phyloP scores from a whole-genome alignment of 2,113 vertebrate genomes.

The Anguilla japonica region DNA sequence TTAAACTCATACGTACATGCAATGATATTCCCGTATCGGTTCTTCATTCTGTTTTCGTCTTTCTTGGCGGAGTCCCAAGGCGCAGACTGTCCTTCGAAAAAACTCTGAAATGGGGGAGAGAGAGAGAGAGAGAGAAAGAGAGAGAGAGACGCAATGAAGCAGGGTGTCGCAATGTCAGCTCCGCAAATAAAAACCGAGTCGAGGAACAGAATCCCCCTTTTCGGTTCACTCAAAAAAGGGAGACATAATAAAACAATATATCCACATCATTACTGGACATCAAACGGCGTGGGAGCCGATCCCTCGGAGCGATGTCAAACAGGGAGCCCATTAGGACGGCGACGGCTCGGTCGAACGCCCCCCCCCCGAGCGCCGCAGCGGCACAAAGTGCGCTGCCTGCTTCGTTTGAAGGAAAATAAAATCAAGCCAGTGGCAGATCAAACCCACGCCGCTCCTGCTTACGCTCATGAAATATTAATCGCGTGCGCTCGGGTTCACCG shows the following conservation, averaged over 20 bases:
- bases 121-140: neutral
- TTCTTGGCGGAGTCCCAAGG: conserved; percentile 96
- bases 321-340: conserved; percentile 36
- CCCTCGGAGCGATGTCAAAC: conserved; percentile 30
- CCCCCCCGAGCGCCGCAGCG: neutral
- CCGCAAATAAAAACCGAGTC: conserved; percentile 33
- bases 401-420: conserved; percentile 19
- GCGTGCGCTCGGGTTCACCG: conserved; percentile 17
- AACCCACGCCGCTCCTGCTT: conserved; percentile 18
- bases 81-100: conserved; percentile 96
- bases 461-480: conserved; percentile 48
- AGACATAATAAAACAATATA: conserved; percentile 27
- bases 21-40: conserved; percentile 98
- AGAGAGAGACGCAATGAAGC: neutral
- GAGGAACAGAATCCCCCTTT: conserved; percentile 24
- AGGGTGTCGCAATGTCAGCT: conserved; percentile 25
- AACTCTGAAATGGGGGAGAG: conserved; percentile 74
- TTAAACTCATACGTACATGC: conserved; percentile 79
- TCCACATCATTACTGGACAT: conserved; percentile 44
- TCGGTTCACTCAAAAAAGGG: conserved; percentile 3
- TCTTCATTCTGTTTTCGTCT: conserved; percentile 98
- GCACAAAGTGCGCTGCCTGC: conserved; percentile 6
- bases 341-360: neutral
- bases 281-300: conserved; percentile 30
- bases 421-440: conserved; percentile 25